A percentile compares a stretch with the other conserved stretches of the same genome.
These are phyloP conservation scores for Atlantisia rogersi DNA, from an alignment of 2,113 vertebrate species.

Conservation along the genomic window DNA sequence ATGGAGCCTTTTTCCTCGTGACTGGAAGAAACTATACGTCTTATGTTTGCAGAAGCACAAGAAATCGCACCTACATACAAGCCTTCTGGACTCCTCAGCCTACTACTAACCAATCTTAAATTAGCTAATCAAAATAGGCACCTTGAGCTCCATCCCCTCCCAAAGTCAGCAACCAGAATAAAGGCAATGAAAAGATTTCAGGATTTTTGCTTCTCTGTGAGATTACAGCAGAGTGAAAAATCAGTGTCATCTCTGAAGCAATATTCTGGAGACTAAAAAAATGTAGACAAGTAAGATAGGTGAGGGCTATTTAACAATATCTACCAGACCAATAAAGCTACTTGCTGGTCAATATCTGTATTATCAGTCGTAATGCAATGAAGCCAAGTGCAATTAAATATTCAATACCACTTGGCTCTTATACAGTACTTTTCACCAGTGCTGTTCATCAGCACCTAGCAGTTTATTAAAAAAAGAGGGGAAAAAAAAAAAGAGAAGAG, in stretches of 20 bases:
- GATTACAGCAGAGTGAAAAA: background rate
- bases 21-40: background rate
- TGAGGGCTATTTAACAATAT: background rate
- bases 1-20: background rate
- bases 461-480: background rate
- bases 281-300: background rate
- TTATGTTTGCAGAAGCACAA: background rate
- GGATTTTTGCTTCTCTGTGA: background rate
- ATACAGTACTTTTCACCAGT: background rate
- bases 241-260: background rate
- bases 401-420: background rate
- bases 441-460: conserved; percentile 38
- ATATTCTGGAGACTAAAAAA: background rate
- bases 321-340: background rate
- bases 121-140: background rate
- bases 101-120: background rate
- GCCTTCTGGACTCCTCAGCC: background rate
- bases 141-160: background rate
- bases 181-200: background rate
- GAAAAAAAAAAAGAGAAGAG: background rate
- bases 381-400: background rate
- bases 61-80: background rate
- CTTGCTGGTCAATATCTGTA: background rate
- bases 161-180: background rate
- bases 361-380: background rate